These are phyloP conservation scores for Dione juno DNA, from an alignment of 2,888 invertebrate genomes.

Conservation along the genomic window DNA sequence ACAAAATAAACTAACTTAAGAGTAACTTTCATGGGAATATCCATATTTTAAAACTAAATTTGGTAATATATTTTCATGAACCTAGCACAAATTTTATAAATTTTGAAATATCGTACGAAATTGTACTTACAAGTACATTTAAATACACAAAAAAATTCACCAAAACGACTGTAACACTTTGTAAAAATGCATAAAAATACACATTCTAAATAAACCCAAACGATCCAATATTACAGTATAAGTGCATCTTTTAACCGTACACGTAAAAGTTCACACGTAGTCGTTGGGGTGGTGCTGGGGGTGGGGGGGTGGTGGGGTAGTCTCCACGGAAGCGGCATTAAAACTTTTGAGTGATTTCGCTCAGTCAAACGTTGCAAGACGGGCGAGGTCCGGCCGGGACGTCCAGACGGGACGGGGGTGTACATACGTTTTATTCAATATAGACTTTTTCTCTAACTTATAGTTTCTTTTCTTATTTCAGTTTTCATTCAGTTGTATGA, in stretches of 20 bases:
- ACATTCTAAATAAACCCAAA: slow-evolving; percentile 14
- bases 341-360: slow-evolving; percentile 83
- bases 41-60: too few relatives aligned
- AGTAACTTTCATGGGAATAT: too few relatives aligned
- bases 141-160: not conserved
- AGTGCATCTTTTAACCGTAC: slow-evolving; percentile 46
- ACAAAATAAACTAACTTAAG: too few relatives aligned
- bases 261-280: slow-evolving; percentile 51
- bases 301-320: slow-evolving; percentile 43
- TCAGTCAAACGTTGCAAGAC: slow-evolving; percentile 81
- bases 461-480: slow-evolving; percentile 5
- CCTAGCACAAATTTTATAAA: too few relatives aligned
- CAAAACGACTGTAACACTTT: not conserved
- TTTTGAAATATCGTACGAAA: too few relatives aligned
- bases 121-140: too few relatives aligned
- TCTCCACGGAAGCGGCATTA: slow-evolving; percentile 80
- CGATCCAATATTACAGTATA: slow-evolving; percentile 18
- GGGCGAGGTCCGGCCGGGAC: slow-evolving; percentile 62
- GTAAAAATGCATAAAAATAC: not conserved
- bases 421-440: slow-evolving; percentile 49
- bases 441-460: slow-evolving; percentile 32
- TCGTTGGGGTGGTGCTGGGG: slow-evolving; percentile 36
- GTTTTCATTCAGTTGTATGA: not conserved
- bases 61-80: too few relatives aligned
- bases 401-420: slow-evolving; percentile 52